Percentiles rank a stretch among this genome's conserved stretches.
Evolutionary conservation across 2,113 vertebrate species (phyloP).

Genomic region (Calcarius ornatus): DNA sequence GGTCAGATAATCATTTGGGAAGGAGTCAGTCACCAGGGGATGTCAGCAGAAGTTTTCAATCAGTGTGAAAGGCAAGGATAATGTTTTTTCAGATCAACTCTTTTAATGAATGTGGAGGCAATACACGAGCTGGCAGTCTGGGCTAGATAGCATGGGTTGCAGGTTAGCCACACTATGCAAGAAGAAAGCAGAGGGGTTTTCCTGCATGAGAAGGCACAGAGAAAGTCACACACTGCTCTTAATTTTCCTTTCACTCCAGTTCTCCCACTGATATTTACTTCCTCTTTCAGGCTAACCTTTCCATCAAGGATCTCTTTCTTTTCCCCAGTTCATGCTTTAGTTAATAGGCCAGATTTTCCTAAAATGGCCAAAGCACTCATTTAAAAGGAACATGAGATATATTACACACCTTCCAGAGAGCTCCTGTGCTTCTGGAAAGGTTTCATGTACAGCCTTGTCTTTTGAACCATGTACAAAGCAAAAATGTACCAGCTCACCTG

Average conservation of each 20-base stretch:
- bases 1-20: background rate
- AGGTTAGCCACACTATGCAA: background rate
- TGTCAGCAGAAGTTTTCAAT: background rate
- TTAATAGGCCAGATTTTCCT: background rate
- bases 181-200: background rate
- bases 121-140: background rate
- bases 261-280: background rate
- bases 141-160: background rate
- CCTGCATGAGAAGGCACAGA: background rate
- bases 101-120: background rate
- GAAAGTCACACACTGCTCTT: background rate
- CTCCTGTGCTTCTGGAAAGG: background rate
- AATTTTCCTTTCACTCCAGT: background rate
- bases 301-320: background rate
- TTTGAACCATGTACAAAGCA: background rate
- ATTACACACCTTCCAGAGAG: background rate
- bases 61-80: background rate
- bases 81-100: background rate
- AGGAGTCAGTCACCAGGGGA: background rate
- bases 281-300: background rate
- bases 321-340: background rate
- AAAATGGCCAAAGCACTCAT: rapidly evolving
- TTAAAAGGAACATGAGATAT: background rate
- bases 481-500: background rate
- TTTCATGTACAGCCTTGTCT: background rate